These are phyloP conservation scores for Zygothrica quintamaculata DNA, from an alignment of 2,888 invertebrate species.

Conservation along the genomic window DNA sequence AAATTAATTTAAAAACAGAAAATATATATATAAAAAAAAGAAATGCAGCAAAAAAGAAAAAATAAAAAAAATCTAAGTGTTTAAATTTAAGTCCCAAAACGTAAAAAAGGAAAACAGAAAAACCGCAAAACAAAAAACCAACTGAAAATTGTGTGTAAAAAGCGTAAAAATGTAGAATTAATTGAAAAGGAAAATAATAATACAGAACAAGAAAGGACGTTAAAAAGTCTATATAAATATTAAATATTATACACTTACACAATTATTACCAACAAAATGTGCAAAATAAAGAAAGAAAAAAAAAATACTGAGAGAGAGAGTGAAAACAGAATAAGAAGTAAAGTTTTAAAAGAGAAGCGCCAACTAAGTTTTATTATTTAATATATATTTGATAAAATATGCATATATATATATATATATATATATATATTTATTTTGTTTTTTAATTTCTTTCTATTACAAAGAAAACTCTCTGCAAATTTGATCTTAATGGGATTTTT, in stretches of 20 bases:
- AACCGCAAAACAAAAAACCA: constrained; percentile 43
- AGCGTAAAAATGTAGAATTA: constrained; percentile 74
- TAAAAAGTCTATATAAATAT: constrained; percentile 63
- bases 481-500: constrained; percentile 38
- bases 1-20: constrained; percentile 30
- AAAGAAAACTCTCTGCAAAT: constrained; percentile 25
- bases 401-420: no score
- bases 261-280: constrained; percentile 50
- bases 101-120: constrained; percentile 11
- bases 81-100: constrained; percentile 70
- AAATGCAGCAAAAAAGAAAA: constrained; percentile 51
- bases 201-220: constrained; percentile 38
- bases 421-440: constrained; percentile 68
- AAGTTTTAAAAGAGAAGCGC: constrained; percentile 37
- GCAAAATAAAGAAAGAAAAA: constrained; percentile 33
- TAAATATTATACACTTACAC: constrained; percentile 62
- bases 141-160: constrained; percentile 78
- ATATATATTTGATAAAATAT: constrained; percentile 67
- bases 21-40: constrained; percentile 20
- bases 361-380: constrained; percentile 68
- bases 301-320: neutral
- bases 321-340: neutral
- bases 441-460: constrained; percentile 28
- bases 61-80: constrained; percentile 71
- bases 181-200: constrained; percentile 31